phyloP scores from a whole-genome alignment of 2,888 invertebrate genomes.

The Cosmopolites sordidus region DNA sequence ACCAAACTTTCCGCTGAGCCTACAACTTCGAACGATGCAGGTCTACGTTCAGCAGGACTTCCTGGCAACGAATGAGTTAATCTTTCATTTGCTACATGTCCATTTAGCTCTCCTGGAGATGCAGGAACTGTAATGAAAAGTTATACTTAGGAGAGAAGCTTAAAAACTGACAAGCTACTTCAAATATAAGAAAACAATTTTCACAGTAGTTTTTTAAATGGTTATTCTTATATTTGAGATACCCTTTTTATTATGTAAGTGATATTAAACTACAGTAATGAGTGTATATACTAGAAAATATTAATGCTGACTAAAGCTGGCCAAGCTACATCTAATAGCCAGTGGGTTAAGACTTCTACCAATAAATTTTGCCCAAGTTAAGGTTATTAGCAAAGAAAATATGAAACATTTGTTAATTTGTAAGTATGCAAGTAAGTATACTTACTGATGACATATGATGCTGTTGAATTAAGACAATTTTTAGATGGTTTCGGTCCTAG shows the following conservation, averaged over 20 bases:
- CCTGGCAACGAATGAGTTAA: conserved; percentile 64
- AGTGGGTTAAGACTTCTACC: conserved; percentile 5
- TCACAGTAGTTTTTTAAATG: too few relatives aligned
- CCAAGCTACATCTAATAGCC: conserved; percentile 14
- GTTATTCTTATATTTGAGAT: too few relatives aligned
- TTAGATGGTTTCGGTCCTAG: conserved; percentile 2
- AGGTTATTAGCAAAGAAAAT: not conserved
- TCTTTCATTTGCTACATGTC: conserved; percentile 56
- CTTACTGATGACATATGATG: too few relatives aligned
- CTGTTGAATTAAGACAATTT: conserved; percentile 1
- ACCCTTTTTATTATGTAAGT: too few relatives aligned
- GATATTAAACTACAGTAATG: too few relatives aligned
- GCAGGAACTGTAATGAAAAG: conserved; percentile 29
- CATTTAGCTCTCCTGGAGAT: conserved; percentile 54
- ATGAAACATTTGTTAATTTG: not conserved
- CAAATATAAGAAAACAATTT: too few relatives aligned
- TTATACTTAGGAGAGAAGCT: too few relatives aligned
- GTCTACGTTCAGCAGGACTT: conserved; percentile 63
- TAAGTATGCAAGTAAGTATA: too few relatives aligned
- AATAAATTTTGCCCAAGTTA: not conserved
- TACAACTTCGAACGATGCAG: conserved; percentile 72
- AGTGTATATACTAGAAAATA: too few relatives aligned
- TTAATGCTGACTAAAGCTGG: not conserved
- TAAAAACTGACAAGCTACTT: too few relatives aligned
- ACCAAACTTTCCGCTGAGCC: conserved; percentile 95